Conservation (phyloP, 2,797 vertebrate genomes). For the Enteromius fasciolatus region DNA sequence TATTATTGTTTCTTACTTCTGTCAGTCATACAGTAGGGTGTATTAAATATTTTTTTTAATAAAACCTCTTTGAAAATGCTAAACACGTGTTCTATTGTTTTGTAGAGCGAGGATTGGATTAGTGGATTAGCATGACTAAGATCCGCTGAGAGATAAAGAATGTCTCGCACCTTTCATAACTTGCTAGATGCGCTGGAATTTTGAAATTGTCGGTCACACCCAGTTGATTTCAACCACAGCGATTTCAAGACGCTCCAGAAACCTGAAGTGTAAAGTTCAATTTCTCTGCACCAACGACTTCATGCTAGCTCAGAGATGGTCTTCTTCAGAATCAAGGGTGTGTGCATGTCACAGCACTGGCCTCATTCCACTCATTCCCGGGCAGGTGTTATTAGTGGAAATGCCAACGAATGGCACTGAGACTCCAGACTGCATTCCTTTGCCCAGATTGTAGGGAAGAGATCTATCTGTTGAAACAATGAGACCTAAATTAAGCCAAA, state of each 20-base stretch:
- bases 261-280: neutral
- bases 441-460: neutral
- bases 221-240: slow-evolving; percentile 24
- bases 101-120: neutral
- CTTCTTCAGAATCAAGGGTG: neutral
- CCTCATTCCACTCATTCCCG: slow-evolving; percentile 36
- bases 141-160: neutral
- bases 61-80: neutral
- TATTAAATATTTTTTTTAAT: neutral
- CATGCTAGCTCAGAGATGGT: neutral
- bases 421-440: slow-evolving; percentile 25
- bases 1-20: slow-evolving; percentile 22
- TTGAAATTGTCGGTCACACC: slow-evolving; percentile 24
- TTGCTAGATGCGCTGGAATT: neutral
- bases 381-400: slow-evolving; percentile 33
- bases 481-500: neutral
- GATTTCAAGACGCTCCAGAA: neutral
- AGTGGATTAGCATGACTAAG: neutral
- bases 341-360: slow-evolving; percentile 15
- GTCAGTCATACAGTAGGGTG: neutral
- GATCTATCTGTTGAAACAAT: slow-evolving; percentile 5
- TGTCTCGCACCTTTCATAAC: neutral
- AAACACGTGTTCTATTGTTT: neutral
- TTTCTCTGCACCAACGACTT: neutral
- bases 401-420: slow-evolving; percentile 15